Evolutionary conservation across 2,797 vertebrate genomes (phyloP), one percentile per base, ranked within the genome.

Genomic region (Valencia hispanica): DNA sequence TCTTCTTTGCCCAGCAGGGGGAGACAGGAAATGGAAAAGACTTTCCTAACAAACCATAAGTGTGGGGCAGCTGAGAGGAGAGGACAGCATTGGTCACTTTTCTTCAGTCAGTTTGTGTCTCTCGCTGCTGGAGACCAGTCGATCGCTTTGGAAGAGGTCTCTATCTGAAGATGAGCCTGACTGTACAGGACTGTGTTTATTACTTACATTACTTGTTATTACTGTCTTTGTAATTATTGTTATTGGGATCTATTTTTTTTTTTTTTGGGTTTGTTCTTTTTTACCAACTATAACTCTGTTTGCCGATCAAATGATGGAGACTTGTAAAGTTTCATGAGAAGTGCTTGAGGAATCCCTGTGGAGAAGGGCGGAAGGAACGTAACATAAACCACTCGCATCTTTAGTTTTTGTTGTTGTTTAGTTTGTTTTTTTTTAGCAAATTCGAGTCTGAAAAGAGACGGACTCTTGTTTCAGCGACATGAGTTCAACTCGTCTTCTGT

Each of bases 151-250:
- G 88, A 86, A 88, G 78, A 75, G 88, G 90, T 89, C 91, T 89
- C 91, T 79, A 87, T 90, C 79, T 73, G 82, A 86, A 82, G 88
- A 94, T 82, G 89, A 91, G 93, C 91, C 94, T 93, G 93, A 93
- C 92, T 96, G 94, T 95, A 96, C 93, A 95, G 94, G 94, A 95
- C 95, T 95, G 88, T 91, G 90, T 94, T 95, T 92, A 94, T 93
- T 94, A 95, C 94, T 94, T 94, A 93, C 91, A 91, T 92, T 92
- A 94, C 90, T 94, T 79, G 89, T 93, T 94, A 91, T 93, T 94
- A 92, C 93, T 87, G 91, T 94, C 87, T 91, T 90, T 93, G 92
- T 95, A 92, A 94, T 95, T 92, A 93, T 93, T 92, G 90, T 92
- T 92, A 91, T 95, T 94, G 41, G n/a, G 50, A 4, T 73, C 77